Base-by-base conservation (phyloP, 2,797 vertebrate genomes). In the Mormyrops attenuatus region DNA sequence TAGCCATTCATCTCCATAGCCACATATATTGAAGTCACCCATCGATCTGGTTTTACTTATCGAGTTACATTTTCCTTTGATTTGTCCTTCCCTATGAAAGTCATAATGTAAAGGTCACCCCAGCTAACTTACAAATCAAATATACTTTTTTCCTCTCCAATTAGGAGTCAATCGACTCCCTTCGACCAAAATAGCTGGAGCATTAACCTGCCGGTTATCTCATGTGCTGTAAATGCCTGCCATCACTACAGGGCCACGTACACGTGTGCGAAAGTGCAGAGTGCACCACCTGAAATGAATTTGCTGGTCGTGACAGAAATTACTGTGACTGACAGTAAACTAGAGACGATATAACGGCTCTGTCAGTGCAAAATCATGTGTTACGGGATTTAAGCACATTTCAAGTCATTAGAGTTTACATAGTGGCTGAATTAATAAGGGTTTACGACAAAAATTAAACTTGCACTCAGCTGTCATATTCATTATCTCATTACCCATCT, bases 401-500 rank as follows among this genome's bases (percentile, higher is more conserved):
- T 86, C 44, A 26, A 63, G 82, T 86, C 82, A 89, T 85, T 66
- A 87, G 26, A 60, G 44, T 52, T 22, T 66, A 13, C 80, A 60
- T 34, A 53, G 22, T 57, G 50, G 85, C 49, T 80, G 66, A 15
- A 88, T 88, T 88, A 88, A 87, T 87, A 60, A 41, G 53, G 85
- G 52, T 60, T 82, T 55, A 57, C 26, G 30, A 47, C 66, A 88
- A 89, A 49, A 82, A 82, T 89, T 89, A 84, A 55, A 52, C 47
- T 15, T 15, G 5, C 50, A 6, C 52, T n/a, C 66, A 26, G n/a
- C 69, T 57, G 73, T 60, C 26, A 69, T 47, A 82, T 55, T 82
- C 77, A 55, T 82, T 82, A 55, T 22, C 50, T 82, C 69, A 49
- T 88, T 66, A 89, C 2, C 49, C 17, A 89, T 89, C 34, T 82